Evolutionary conservation across 2,888 invertebrate genomes (phyloP).

Genomic region (Ophion slaviceki): DNA sequence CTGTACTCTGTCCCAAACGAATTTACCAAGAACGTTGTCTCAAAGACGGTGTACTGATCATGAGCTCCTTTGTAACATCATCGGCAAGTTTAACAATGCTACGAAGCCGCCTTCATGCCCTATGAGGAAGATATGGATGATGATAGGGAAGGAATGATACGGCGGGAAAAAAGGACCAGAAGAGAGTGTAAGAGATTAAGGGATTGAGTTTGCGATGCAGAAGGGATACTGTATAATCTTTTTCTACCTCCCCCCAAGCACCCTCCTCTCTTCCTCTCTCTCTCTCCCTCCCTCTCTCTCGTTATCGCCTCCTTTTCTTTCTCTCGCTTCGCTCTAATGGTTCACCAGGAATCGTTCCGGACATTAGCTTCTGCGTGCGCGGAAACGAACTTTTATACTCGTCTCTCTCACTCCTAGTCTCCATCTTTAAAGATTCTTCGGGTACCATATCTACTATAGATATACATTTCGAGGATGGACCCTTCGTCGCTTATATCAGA

Average conservation of each 20-base stretch:
- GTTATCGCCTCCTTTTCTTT: constrained; percentile 16
- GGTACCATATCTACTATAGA: constrained; percentile 30
- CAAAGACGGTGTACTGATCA: not conserved
- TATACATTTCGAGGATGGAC: constrained; percentile 21
- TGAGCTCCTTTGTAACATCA: not conserved
- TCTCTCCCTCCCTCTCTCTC: not conserved
- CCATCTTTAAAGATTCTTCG: constrained; percentile 38
- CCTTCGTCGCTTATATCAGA: constrained; percentile 43
- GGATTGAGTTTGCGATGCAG: constrained; percentile 21
- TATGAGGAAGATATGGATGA: not conserved
- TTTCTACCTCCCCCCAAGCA: constrained; percentile 46
- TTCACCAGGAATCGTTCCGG: constrained; percentile 80
- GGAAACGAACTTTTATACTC: constrained; percentile 66
- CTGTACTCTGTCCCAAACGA: too few species aligned
- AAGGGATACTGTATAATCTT: too few species aligned
- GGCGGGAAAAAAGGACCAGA: not conserved
- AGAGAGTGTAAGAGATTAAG: constrained; percentile 11
- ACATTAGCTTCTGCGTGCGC: constrained; percentile 81
- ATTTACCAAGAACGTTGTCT: too few species aligned
- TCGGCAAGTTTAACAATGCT: not conserved
- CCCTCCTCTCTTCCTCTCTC: constrained; percentile 54
- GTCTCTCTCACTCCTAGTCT: constrained; percentile 56
- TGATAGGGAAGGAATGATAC: not conserved
- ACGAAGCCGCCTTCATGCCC: not conserved
- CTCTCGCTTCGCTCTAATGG: constrained; percentile 76